Percentiles rank a stretch among this genome's conserved stretches.
These are phyloP conservation scores for Tenualosa ilisha DNA, from an alignment of 2,797 vertebrate genomes.

Conservation along the genomic window DNA sequence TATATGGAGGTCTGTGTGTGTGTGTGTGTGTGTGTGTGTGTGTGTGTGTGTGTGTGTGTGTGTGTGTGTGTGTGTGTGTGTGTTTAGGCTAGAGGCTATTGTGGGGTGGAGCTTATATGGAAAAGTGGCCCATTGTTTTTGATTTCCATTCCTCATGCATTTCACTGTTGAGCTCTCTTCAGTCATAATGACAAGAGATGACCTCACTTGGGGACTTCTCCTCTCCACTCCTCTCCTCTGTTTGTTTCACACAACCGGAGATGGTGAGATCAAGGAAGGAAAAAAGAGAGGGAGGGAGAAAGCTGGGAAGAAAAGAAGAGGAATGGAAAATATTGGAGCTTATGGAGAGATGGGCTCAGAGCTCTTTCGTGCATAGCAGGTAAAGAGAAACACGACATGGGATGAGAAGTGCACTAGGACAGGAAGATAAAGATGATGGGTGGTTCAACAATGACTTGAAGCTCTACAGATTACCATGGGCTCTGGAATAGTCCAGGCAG, in stretches of 20 bases:
- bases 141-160: background rate
- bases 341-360: background rate
- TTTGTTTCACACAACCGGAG: slow-evolving; percentile 15
- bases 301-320: background rate
- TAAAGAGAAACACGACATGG: background rate
- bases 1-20: background rate
- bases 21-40: background rate
- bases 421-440: background rate
- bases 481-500: background rate
- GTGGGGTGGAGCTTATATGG: background rate
- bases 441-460: background rate
- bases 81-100: background rate
- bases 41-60: background rate
- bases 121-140: background rate
- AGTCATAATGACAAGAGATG: background rate
- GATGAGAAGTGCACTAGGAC: too few species aligned
- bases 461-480: background rate
- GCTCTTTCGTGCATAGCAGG: too few species aligned
- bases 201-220: background rate
- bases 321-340: background rate
- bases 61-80: background rate
- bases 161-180: background rate
- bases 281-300: slow-evolving; percentile 10
- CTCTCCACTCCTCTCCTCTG: background rate
- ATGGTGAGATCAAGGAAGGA: background rate